Base-by-base conservation (phyloP, 2,888 invertebrate genomes). In the Steinernema hermaphroditum region DNA sequence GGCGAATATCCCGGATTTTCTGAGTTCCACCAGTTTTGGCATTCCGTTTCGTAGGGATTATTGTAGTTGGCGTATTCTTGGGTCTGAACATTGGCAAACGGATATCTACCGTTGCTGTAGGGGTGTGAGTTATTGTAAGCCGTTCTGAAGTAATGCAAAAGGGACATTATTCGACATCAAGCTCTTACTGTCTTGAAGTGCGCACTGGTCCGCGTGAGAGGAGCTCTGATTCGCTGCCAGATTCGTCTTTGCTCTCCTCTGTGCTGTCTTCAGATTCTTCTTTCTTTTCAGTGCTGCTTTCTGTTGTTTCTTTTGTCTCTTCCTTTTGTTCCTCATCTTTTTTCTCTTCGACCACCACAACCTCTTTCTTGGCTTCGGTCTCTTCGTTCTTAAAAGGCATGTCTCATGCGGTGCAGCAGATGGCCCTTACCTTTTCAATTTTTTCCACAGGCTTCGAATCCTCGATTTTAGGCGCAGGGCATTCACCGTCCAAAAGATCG, bases 181-280 rank as follows among this genome's bases (percentile, higher is more conserved):
- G n/a, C 22, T 46, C 29, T 29, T 62, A 62, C 62, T 62, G 62
- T 62, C 74, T 69, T 1, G 76, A 77, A 69, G 79, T 78, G 46
- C 81, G 77, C 19, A 85, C 81, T 4, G 85, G 85, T 9, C 85
- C 85, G 44, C 85, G 81, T 8, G 85, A 80, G 9, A 86, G 71
- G 44, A 85, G 75, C 29, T 79, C 80, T 0, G 76, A 80, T 24
- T 82, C 81, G n/a, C 77, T 73, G 54, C 79, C 69, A 2, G 49
- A 62, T n/a, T 70, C 34, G 14, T 41, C 24, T 14, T 16, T 54
- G 4, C 19, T 16, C 9, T 76, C 68, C 32, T 76, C 57, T n/a
- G n/a, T n/a, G n/a, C 71, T 62, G 37, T 50, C 57, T 34, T 62
- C 54, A 24, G 73, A 71, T 27, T 69, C 74, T n/a, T 74, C 69